Base-by-base conservation (phyloP, 2,888 invertebrate genomes). In the Plagodis pulveraria region DNA sequence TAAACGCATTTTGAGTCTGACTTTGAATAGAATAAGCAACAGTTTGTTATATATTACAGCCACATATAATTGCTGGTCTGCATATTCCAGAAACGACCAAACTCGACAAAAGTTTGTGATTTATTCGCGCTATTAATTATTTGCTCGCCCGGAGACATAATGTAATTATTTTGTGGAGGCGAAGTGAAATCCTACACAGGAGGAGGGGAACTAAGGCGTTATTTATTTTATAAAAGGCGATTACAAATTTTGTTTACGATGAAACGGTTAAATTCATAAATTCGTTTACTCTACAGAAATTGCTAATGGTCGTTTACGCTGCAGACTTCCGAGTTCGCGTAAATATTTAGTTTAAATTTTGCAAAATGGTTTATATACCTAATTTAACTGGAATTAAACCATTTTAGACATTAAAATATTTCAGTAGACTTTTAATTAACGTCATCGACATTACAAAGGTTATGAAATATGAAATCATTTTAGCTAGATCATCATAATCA, bases 91-190 rank as follows among this genome's bases (percentile, higher is more conserved):
- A 73, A 77, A 80, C 77, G 76, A 82, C 80, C 76, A 70, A 80
- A 82, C 74, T 77, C 78, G 76, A 79, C 81, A 81, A 82, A 86
- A 83, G 77, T 85, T 84, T 77, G 74, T 80, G 81, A 86, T 86
- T 86, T 85, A 86, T 86, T 78, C 73, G 63, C 63, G 77, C 79
- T 78, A 84, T 85, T 85, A 84, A 86, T 86, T 83, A 85, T 84
- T 81, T 82, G 66, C 80, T 75, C 76, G 78, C 76, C 75, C 76
- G 80, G 79, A 80, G 83, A 84, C 82, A 81, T 78, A 74, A 74
- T 75, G 77, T 83, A 83, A 85, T 84, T 85, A 85, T 84, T 83
- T 84, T 78, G 80, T 76, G 75, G 76, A 80, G 74, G 77, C 78
- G 72, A 75, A 82, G 76, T 82, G 81, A 82, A 83, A 84, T 58